Conservation (phyloP, 2,113 vertebrate species). For the Ascaphus truei region DNA sequence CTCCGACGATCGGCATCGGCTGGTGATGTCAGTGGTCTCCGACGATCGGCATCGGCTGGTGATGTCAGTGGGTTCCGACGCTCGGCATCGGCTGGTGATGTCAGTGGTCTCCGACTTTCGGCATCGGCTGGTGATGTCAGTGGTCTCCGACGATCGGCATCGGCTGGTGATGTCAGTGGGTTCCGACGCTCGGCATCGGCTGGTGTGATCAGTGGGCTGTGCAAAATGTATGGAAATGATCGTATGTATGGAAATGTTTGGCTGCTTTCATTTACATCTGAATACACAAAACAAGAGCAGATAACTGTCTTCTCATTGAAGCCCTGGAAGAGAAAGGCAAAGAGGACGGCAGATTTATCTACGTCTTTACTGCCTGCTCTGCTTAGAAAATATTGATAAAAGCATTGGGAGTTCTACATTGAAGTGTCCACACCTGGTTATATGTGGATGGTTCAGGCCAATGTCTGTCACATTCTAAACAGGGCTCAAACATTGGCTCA, state of each 20-base stretch:
- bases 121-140: background rate
- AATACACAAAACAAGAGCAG: constrained; percentile 11
- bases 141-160: background rate
- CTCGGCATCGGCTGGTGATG: background rate
- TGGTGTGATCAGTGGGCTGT: background rate
- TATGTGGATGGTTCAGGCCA: too few relatives aligned
- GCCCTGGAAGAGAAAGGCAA: background rate
- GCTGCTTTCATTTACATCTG: background rate
- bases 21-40: background rate
- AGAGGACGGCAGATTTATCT: background rate
- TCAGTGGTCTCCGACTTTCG: background rate
- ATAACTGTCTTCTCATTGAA: background rate
- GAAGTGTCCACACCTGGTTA: too few relatives aligned
- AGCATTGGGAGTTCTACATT: too few relatives aligned
- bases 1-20: background rate
- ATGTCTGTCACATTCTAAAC: too few relatives aligned
- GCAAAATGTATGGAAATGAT: background rate
- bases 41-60: background rate
- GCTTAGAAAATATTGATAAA: too few relatives aligned
- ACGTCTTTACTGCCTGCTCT: too few relatives aligned
- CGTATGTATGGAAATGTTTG: background rate
- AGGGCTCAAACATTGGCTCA: too few relatives aligned
- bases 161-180: background rate
- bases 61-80: background rate
- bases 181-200: too few relatives aligned